Evolutionary conservation across 2,888 invertebrate genomes (phyloP).

Genomic region (Blera fallax): DNA sequence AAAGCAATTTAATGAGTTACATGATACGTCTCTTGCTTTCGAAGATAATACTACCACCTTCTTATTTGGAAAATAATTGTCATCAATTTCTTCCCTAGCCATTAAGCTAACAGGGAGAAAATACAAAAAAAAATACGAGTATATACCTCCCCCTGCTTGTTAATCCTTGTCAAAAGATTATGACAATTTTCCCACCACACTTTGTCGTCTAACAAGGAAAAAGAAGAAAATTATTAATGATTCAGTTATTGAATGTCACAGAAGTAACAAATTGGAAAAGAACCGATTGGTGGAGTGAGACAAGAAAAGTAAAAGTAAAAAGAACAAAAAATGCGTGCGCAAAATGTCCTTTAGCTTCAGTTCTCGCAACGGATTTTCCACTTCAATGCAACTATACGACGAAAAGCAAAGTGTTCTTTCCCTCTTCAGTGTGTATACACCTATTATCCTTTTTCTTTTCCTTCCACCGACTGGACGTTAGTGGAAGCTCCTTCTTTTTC

Average conservation of each 20-base stretch:
- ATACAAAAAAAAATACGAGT: not conserved
- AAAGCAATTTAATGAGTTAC: slow-evolving; percentile 61
- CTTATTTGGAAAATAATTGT: slow-evolving; percentile 53
- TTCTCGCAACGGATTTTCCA: slow-evolving; percentile 58
- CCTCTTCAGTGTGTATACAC: slow-evolving; percentile 5
- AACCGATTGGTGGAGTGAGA: not conserved
- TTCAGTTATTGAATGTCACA: slow-evolving; percentile 70
- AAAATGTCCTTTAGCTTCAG: slow-evolving; percentile 38
- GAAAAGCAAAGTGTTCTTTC: not conserved
- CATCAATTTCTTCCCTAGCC: slow-evolving; percentile 20
- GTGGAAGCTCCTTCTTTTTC: slow-evolving; percentile 6
- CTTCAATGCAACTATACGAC: slow-evolving; percentile 33
- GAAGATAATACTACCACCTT: not conserved
- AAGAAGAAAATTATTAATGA: slow-evolving; percentile 68
- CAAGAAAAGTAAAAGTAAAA: slow-evolving; percentile 6
- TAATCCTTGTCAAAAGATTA: slow-evolving; percentile 79
- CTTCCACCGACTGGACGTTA: slow-evolving; percentile 33
- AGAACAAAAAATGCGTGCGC: slow-evolving; percentile 47
- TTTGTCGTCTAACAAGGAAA: slow-evolving; percentile 26
- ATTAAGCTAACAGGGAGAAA: not conserved
- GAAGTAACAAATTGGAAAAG: slow-evolving; percentile 64
- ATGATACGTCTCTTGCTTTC: slow-evolving; percentile 44
- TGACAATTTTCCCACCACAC: slow-evolving; percentile 80
- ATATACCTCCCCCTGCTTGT: not conserved
- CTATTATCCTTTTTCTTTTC: slow-evolving; percentile 40